A percentile compares a stretch with the other conserved stretches of the same genome.
phyloP scores from a whole-genome alignment of 2,797 vertebrate genomes.

The Oreonectes daqikongensis region DNA sequence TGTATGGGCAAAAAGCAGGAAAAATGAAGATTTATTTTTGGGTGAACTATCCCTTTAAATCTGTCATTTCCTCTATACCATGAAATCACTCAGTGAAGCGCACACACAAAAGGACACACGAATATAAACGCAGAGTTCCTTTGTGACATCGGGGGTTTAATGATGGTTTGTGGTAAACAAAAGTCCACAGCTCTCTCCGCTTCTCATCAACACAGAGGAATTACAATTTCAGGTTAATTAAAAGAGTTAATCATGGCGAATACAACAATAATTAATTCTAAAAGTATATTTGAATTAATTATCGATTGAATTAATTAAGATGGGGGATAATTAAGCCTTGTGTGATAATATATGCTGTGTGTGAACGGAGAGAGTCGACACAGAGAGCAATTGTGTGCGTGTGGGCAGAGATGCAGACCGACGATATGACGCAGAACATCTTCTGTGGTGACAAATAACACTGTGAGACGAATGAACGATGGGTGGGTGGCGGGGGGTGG shows the following conservation, averaged over 20 bases:
- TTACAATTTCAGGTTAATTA: slow-evolving; percentile 71
- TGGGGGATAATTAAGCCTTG: slow-evolving; percentile 72
- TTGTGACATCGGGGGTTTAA: slow-evolving; percentile 48
- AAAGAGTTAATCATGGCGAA: slow-evolving; percentile 71
- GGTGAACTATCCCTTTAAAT: background rate
- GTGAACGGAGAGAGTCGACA: slow-evolving; percentile 21
- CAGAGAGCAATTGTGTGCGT: slow-evolving; percentile 18
- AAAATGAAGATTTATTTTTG: background rate
- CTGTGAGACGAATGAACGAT: slow-evolving; percentile 48
- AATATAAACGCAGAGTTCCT: slow-evolving; percentile 17
- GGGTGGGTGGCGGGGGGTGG: slow-evolving; percentile 35
- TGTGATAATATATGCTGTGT: slow-evolving; percentile 34
- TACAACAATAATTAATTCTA: slow-evolving; percentile 76
- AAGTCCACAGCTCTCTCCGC: slow-evolving; percentile 52
- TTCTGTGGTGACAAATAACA: slow-evolving; percentile 60
- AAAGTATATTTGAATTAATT: slow-evolving; percentile 76
- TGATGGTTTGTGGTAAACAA: slow-evolving; percentile 67
- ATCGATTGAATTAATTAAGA: slow-evolving; percentile 77
- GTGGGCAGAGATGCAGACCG: slow-evolving; percentile 24
- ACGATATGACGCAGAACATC: slow-evolving; percentile 57
- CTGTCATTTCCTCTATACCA: background rate
- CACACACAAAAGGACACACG: slow-evolving; percentile 17
- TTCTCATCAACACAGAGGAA: slow-evolving; percentile 63
- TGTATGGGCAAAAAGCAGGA: background rate
- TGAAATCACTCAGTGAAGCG: slow-evolving; percentile 22